Evolutionary conservation across 2,888 invertebrate species (phyloP), one percentile per base, ranked within the genome.

Genomic region (Emmelina monodactyla): DNA sequence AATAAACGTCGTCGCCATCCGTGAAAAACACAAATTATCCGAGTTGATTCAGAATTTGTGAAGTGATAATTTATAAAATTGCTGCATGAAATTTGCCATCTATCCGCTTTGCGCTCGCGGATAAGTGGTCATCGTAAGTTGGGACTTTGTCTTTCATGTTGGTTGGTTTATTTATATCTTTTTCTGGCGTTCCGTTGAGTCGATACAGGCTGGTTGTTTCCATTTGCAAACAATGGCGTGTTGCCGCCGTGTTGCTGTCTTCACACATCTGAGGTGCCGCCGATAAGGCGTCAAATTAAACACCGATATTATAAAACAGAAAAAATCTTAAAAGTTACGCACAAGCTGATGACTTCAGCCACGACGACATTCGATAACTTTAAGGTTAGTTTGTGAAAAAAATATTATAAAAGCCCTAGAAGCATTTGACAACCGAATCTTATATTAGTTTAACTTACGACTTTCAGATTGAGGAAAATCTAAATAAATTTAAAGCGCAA

Each of bases 181-280:
- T 48, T 45, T 58, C 49, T 38, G 29, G 39, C 44, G 49, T 50
- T 47, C 37, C 45, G 53, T 48, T 50, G 44, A 51, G 46, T 58
- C 58, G 58, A 62, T 55, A 61, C 56, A 55, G 51, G 55, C 53
- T 58, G 50, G 59, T 54, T 67, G 68, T 67, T 56, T 54, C 48
- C 51, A 80, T 79, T 79, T 73, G 75, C 79, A 80, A 78, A 79
- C 79, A 80, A 79, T 80, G 54, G 72, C 68, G 57, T 76, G 79
- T 79, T 60, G 59, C 60, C 58, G 62, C 65, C 62, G 58, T 68
- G 72, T 73, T 50, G 48, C 59, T 62, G 67, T 65, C 70, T 42
- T 41, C 42, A 49, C 52, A 61, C 65, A 61, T 65, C 65, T 62
- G 56, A 69, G 56, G 61, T 50, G 57, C 62, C 65, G 60, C 59